Conservation (phyloP, 2,113 vertebrate species). For the Rallus limicola region DNA sequence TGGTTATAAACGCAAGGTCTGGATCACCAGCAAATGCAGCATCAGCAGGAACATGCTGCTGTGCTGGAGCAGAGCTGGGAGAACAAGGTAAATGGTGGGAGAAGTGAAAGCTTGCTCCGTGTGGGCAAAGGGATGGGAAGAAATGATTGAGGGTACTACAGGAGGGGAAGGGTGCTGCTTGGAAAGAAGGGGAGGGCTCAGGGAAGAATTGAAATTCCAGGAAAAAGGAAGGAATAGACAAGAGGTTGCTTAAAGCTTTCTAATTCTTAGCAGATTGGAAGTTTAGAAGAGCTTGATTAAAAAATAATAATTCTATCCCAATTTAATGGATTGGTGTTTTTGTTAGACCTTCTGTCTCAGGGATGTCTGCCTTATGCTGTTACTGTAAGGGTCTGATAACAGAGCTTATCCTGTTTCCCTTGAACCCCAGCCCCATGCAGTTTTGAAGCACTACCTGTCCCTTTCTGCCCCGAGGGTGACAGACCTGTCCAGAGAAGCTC, state of each 20-base stretch:
- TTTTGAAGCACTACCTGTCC: background rate
- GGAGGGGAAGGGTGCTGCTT: background rate
- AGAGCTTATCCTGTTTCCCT: background rate
- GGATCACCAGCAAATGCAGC: constrained; percentile 30
- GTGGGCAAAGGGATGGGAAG: background rate
- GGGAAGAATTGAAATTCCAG: background rate
- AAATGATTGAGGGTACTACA: rapidly evolving
- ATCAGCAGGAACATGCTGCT: background rate
- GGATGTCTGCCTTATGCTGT: background rate
- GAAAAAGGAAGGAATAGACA: background rate
- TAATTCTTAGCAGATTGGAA: background rate
- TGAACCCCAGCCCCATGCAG: background rate
- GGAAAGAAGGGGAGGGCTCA: background rate
- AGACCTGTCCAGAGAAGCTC: background rate
- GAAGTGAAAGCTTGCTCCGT: background rate
- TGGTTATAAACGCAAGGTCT: background rate
- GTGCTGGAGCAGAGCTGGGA: background rate
- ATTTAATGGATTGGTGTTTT: background rate
- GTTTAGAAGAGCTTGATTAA: background rate
- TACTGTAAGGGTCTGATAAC: background rate
- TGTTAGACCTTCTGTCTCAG: background rate
- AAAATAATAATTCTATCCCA: background rate
- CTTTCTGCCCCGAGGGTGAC: background rate
- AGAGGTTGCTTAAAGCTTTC: background rate
- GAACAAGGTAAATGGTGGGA: background rate